Base-by-base conservation (phyloP, 1,140 invertebrate species). In the Drosophila grimshawi region DNA sequence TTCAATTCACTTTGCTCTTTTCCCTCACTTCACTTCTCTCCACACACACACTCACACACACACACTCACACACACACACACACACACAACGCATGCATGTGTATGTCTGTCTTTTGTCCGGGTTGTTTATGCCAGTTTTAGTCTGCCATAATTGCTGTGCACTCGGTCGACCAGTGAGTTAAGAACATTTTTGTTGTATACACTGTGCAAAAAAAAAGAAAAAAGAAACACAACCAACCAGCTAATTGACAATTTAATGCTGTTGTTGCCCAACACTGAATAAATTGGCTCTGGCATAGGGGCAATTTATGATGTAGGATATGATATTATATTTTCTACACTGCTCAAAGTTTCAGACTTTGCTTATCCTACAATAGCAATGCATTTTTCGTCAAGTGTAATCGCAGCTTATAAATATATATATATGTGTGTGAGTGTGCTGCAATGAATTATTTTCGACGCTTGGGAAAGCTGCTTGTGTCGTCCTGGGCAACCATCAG, bases 51-150 rank as follows among this genome's bases (percentile, higher is more conserved):
- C 39, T 60, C 37, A 51, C 37, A 51, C n/a, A 60, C 29, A 59
- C 55, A 67, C 37, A 8, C 52, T n/a, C 37, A 51, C 37, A 19
- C 1, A 29, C 39, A 68, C 37, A 51, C 37, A 51, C n/a, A 60
- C 29, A 59, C 55, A 67, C 37, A 8, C 52, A n/a, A 19, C 19
- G 19, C 63, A 5, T 32, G 41, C 19, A 19, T 59, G 37, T 63
- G 39, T 65, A 48, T 68, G 56, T 53, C 7, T 71, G 27, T 29
- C 6, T 53, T 65, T 46, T 74, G 64, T 74, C 52, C 66, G 55
- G 37, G 55, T 69, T 75, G 72, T 75, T 75, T 75, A 75, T 70
- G 72, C 72, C 66, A 64, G 51, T 51, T 70, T 75, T 75, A 64
- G 72, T 63, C 45, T 64, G 57, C 67, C 67, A 70, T 75, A 75